Evolutionary conservation across 1,140 invertebrate species (phyloP), one percentile per base, ranked within the genome.

Genomic region (Philotrypesis tridentata): DNA sequence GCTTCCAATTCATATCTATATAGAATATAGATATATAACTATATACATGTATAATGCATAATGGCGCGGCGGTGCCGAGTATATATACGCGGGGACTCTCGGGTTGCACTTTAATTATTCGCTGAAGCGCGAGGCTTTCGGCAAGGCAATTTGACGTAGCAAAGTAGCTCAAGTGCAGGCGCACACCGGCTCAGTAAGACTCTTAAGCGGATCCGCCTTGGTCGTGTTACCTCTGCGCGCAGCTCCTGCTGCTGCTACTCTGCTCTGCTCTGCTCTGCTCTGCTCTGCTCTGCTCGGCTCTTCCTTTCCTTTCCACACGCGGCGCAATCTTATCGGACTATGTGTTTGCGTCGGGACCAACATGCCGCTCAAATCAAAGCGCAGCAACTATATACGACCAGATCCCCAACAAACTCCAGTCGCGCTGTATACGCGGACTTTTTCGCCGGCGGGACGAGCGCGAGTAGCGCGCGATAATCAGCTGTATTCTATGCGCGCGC

Each of bases 161-260:
- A 73, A 48, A 73, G 65, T 43, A 60, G 43, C 60, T 40, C 2
- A 14, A 70, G 31, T 63, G 48, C 37, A 23, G 67, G 23, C 21
- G 25, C n/a, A 31, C 43, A 29, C 31, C 31, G 55, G 55, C n/a
- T n/a, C 79, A 63, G 72, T 74, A 75, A 80, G 72, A 67, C 55
- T 75, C 71, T 67, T 33, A 55, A 70, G n/a, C 60, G 72, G 79
- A 48, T 80, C 71, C 79, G 79, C 79, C 79, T 75, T 75, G 79
- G 71, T 74, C 79, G 79, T 80, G 79, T 80, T 80, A 80, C 55
- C 55, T 63, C 65, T 55, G 17, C 29, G n/a, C 9, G 23, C 37
- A 9, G 31, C 9, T 65, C 5, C 61, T 29, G 61, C 61, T 63
- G 25, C 43, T 17, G 43, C 43, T 48, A 9, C 61, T 63, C n/a